A percentile compares a stretch with the other conserved stretches of the same genome.
phyloP scores from a whole-genome alignment of 2,113 vertebrate genomes.

The Passer domesticus region DNA sequence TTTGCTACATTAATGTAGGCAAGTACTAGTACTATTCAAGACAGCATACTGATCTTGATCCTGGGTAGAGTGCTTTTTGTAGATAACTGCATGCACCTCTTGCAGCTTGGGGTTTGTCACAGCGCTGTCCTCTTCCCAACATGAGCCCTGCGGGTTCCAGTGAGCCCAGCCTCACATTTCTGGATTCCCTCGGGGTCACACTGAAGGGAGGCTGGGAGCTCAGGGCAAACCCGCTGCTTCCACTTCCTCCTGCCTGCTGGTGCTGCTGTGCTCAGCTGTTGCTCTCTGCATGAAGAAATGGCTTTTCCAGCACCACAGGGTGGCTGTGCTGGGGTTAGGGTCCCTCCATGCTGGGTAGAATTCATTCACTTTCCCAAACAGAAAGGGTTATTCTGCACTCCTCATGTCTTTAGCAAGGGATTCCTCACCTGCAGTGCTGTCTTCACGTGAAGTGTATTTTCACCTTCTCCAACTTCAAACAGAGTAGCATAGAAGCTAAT shows the following conservation, averaged over 20 bases:
- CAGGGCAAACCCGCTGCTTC: background rate
- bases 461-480: background rate
- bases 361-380: background rate
- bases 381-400: background rate
- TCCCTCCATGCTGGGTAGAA: background rate
- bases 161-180: background rate
- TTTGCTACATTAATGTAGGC: background rate
- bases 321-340: background rate
- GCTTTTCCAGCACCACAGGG: background rate
- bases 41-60: background rate
- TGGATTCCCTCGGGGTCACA: fast-evolving
- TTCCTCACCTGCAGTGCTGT: background rate
- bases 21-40: background rate
- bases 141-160: background rate
- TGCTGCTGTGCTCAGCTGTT: background rate
- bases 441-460: background rate
- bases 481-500: background rate
- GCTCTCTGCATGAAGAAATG: background rate
- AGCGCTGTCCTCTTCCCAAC: background rate
- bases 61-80: background rate
- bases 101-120: background rate
- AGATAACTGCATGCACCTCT: background rate
- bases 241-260: background rate
- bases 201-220: background rate
- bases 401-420: background rate